Evolutionary conservation across 2,888 invertebrate genomes (phyloP), one percentile per base, ranked within the genome.

Genomic region (Coecobrya sp.): DNA sequence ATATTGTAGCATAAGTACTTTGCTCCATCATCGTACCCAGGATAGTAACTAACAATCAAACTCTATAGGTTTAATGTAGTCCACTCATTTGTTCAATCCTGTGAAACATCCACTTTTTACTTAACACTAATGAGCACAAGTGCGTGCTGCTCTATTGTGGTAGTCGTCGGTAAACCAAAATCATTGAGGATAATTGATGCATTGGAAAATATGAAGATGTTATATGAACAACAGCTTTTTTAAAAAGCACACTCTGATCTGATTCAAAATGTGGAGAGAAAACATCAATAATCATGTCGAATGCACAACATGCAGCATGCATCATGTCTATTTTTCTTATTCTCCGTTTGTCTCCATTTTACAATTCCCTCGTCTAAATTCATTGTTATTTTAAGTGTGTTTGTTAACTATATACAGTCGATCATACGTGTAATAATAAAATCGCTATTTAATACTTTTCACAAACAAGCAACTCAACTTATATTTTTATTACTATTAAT

Each of bases 101-200:
- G 88, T 89, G 55, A 89, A 89, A 82, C 81, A 19, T 68, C 52
- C 81, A 86, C 86, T 86, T 91, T 52, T 82, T 62, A n/a, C 79
- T 52, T 30, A 42, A 36, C 65, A 76, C 70, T 90, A 91, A 91
- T 91, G 91, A 91, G 82, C 91, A 79, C 91, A 91, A 91, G 86
- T 86, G 91, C 55, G 81, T 91, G 86, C 30, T 86, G 81, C 68
- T 81, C 86, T 52, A 81, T 91, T 91, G 91, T 86, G 91, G 79
- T 68, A 79, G 36, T 45, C 70, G 22, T 82, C 19, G 79, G 90
- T 84, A 90, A 90, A 85, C 70, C 73, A 68, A 76, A 62, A 73
- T 62, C 25, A 68, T 55, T 22, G 87, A 87, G 7, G 55, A 73
- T 52, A n/a, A 25, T 68, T 22, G 19, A 55, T 16, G 55, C n/a